Evolutionary conservation across 2,888 invertebrate genomes (phyloP).

Genomic region (Pseudococcus viburni): DNA sequence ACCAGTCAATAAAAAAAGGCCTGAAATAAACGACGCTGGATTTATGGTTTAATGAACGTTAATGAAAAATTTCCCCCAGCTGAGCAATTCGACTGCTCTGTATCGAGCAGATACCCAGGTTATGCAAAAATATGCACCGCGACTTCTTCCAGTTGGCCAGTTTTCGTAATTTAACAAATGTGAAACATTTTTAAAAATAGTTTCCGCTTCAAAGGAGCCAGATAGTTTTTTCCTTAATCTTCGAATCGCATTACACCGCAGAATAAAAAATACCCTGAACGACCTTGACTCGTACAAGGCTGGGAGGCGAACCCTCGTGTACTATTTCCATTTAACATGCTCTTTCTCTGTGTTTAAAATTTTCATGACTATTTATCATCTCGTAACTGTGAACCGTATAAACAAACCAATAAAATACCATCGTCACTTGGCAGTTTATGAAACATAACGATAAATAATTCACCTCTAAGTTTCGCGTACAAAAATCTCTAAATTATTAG

Average conservation of each 20-base stretch:
- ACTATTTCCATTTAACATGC: slow-evolving; percentile 7
- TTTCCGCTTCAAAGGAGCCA: slow-evolving; percentile 47
- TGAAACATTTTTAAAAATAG: slow-evolving; percentile 19
- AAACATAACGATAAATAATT: slow-evolving; percentile 24
- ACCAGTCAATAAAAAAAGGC: neutral
- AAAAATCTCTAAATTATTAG: slow-evolving; percentile 17
- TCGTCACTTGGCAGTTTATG: neutral
- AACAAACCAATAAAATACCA: slow-evolving; percentile 43
- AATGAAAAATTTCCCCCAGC: neutral
- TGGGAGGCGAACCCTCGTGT: neutral
- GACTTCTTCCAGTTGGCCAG: neutral
- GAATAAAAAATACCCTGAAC: slow-evolving; percentile 11
- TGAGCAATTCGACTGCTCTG: neutral
- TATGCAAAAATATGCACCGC: slow-evolving; percentile 9
- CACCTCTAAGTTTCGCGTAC: neutral
- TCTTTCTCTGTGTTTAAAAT: neutral
- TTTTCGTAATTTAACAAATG: slow-evolving; percentile 38
- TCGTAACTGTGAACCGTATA: neutral
- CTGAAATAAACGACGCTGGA: neutral
- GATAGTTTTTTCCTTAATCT: slow-evolving; percentile 41
- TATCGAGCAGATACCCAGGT: neutral
- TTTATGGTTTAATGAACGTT: neutral
- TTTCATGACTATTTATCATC: slow-evolving; percentile 21
- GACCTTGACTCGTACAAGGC: neutral
- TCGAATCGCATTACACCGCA: slow-evolving; percentile 31